Base-by-base conservation (phyloP, 2,797 vertebrate genomes). In the Podarcis lilfordi region DNA sequence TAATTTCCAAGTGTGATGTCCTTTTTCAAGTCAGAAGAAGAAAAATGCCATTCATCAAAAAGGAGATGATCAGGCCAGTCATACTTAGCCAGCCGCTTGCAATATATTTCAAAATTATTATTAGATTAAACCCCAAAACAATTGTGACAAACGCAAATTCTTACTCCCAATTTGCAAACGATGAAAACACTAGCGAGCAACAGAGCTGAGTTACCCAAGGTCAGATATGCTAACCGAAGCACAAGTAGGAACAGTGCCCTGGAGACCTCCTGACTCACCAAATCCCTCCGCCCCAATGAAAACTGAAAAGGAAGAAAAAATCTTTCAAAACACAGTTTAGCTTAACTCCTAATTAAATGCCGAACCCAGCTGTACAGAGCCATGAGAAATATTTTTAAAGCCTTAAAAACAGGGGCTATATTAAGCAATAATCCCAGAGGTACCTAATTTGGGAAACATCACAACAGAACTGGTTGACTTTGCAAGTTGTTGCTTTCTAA, bases 341-440 rank as follows among this genome's bases (percentile, higher is more conserved):
- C 89, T 55, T 78, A 91, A 78, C 89, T 95, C 89, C 92, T 93
- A 93, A 95, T 95, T 95, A 94, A 94, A 93, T 66, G 88, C 96
- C 89, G 90, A 95, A 95, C 93, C 94, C 91, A 95, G 95, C 93
- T 91, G 92, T 94, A 94, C 95, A 89, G 93, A 96, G 95, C 92
- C 2, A 17, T 94, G 95, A 95, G 95, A 95, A 95, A 96, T 88
- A 59, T 89, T 78, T n/a, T 82, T 80, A 17, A 59, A 27, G 43
- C 10, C 64, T 45, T 88, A 61, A 88, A 71, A 37, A 69, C 55
- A 50, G 89, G 89, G 92, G 93, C 95, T 88, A 74, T 88, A 77
- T 88, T 88, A 90, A 91, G 91, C 93, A 92, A 35, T 84, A 92
- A 93, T 72, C 86, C 55, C 87, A 91, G 80, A 91, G 88, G 93